Evolutionary conservation across 2,113 vertebrate genomes (phyloP).

Genomic region (Felis chaus): DNA sequence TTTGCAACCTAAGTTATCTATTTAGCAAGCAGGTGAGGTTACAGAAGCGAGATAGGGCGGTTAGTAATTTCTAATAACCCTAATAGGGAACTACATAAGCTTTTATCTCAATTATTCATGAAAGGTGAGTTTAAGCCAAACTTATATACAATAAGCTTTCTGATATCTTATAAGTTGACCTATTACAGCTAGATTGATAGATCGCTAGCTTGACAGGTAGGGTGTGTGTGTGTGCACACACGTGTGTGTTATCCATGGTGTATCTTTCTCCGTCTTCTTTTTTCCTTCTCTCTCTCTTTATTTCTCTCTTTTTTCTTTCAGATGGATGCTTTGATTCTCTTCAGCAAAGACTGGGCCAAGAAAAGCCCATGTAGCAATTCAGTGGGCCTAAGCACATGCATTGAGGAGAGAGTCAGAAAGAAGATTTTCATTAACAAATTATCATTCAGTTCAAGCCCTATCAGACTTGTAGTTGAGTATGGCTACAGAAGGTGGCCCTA

Average conservation of each 20-base stretch:
- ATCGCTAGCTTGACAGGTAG: background rate
- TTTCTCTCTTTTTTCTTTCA: background rate
- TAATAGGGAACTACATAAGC: too few species aligned
- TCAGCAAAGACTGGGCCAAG: background rate
- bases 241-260: background rate
- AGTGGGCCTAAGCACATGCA: background rate
- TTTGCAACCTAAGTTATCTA: too few species aligned
- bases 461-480: background rate
- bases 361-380: background rate
- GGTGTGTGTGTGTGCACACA: too few species aligned
- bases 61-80: too few species aligned
- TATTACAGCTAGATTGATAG: background rate
- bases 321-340: slow-evolving; percentile 10
- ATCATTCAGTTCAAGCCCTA: background rate
- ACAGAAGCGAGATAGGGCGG: too few species aligned
- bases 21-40: too few species aligned
- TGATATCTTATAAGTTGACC: too few species aligned
- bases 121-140: too few species aligned
- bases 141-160: too few species aligned
- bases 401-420: background rate
- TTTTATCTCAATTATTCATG: too few species aligned
- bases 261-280: background rate
- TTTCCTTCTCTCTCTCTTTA: background rate
- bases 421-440: slow-evolving; percentile 16
- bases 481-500: background rate